Conservation (phyloP, 2,888 invertebrate species). For the Metacarcinus magister region DNA sequence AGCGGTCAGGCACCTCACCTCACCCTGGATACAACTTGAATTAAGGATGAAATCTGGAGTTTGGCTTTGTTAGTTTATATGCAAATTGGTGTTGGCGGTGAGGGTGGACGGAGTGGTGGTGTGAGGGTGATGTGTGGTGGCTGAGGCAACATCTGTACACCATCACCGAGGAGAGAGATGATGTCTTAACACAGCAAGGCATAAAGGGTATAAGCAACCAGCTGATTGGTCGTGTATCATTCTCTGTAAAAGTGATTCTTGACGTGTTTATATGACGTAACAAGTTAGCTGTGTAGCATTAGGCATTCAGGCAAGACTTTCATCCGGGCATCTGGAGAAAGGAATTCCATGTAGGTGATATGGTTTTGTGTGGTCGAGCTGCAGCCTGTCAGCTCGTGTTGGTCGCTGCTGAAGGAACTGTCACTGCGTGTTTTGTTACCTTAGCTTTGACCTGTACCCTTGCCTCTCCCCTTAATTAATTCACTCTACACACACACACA, state of each 20-base stretch:
- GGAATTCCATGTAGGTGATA: neutral
- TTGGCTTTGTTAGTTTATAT: slow-evolving; percentile 14
- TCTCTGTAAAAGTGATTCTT: neutral
- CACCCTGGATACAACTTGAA: slow-evolving; percentile 26
- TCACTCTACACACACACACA: too few relatives aligned
- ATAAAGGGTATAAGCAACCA: neutral
- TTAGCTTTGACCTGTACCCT: neutral
- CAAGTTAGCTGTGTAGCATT: neutral
- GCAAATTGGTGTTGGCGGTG: neutral
- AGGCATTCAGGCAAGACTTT: neutral
- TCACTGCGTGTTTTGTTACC: neutral
- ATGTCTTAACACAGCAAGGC: neutral
- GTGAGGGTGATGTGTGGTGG: neutral
- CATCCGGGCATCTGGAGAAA: neutral
- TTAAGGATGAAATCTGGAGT: slow-evolving; percentile 26
- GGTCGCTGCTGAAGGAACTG: neutral
- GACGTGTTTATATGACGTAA: neutral
- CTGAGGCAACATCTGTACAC: neutral
- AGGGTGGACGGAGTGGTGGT: neutral
- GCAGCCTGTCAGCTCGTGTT: neutral
- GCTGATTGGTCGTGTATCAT: neutral
- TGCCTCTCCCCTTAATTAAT: neutral
- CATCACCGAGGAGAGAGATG: neutral
- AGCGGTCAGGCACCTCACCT: neutral
- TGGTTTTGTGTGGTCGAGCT: neutral